These are phyloP conservation scores for Lepidocyrtinus sp. DNA, from an alignment of 2,888 invertebrate genomes.

Conservation along the genomic window DNA sequence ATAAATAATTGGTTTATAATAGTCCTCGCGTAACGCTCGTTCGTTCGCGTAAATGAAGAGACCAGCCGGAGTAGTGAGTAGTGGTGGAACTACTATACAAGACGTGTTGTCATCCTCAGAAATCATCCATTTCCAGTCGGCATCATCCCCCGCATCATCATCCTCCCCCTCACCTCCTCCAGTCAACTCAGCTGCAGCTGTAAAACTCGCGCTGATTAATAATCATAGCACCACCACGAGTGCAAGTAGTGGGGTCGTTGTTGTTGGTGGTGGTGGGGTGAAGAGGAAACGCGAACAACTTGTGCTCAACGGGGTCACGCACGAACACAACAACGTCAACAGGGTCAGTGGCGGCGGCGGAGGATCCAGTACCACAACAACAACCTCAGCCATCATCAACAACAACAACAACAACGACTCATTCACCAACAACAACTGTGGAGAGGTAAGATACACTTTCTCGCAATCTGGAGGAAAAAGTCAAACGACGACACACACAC, in stretches of 20 bases:
- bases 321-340: neutral
- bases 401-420: neutral
- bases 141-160: neutral
- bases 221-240: neutral
- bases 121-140: neutral
- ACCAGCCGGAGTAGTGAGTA: slow-evolving; percentile 27
- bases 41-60: slow-evolving; percentile 44
- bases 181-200: neutral
- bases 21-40: neutral
- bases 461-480: neutral
- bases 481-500: neutral
- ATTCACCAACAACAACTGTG: slow-evolving; percentile 8
- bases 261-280: slow-evolving; percentile 19
- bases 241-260: too few relatives aligned
- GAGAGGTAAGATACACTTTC: neutral
- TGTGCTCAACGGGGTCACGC: neutral
- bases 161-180: slow-evolving; percentile 1
- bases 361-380: too few relatives aligned
- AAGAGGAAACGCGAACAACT: slow-evolving; percentile 34
- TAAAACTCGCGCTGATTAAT: neutral
- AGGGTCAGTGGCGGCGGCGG: slow-evolving; percentile 9
- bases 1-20: neutral
- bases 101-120: too few relatives aligned
- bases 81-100: slow-evolving; percentile 1
- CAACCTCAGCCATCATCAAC: too few relatives aligned